phyloP scores from a whole-genome alignment of 2,113 vertebrate species.

The Fulica atra region DNA sequence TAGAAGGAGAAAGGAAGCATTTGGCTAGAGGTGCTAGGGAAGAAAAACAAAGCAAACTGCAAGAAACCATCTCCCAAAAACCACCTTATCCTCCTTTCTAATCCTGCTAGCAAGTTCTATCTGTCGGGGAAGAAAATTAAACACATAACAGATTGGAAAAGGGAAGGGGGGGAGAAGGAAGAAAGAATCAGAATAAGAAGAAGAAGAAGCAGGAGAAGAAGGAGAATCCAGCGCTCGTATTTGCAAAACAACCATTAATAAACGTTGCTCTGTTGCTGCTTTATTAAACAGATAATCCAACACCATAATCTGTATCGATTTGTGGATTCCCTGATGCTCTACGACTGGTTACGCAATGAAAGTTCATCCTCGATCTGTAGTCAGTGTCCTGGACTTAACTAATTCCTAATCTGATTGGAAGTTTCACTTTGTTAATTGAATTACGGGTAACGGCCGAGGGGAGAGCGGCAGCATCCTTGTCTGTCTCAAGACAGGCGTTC shows the following conservation, averaged over 20 bases:
- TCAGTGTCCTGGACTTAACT: neutral
- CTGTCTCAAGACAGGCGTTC: neutral
- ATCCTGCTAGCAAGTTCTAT: neutral
- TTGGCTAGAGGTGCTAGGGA: neutral
- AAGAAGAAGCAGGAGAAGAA: too few species aligned
- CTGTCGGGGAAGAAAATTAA: neutral
- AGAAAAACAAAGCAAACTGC: slow-evolving; percentile 43
- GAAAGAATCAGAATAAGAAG: too few species aligned
- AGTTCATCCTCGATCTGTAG: slow-evolving; percentile 27
- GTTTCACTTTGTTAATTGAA: slow-evolving; percentile 53
- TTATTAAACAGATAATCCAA: slow-evolving; percentile 57
- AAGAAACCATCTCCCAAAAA: slow-evolving; percentile 33
- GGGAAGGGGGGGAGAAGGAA: accelerated
- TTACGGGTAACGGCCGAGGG: neutral
- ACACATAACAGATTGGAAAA: neutral
- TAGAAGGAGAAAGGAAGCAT: neutral
- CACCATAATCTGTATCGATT: slow-evolving; percentile 18
- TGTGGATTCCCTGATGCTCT: neutral
- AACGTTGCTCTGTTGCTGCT: slow-evolving; percentile 30
- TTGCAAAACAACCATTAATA: slow-evolving; percentile 27
- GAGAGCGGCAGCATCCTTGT: neutral
- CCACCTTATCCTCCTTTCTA: neutral
- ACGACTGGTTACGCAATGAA: neutral
- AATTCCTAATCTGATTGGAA: slow-evolving; percentile 24
- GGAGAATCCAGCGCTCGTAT: neutral